phyloP scores from a whole-genome alignment of 1,140 invertebrate genomes.

The Batillaria attramentaria region DNA sequence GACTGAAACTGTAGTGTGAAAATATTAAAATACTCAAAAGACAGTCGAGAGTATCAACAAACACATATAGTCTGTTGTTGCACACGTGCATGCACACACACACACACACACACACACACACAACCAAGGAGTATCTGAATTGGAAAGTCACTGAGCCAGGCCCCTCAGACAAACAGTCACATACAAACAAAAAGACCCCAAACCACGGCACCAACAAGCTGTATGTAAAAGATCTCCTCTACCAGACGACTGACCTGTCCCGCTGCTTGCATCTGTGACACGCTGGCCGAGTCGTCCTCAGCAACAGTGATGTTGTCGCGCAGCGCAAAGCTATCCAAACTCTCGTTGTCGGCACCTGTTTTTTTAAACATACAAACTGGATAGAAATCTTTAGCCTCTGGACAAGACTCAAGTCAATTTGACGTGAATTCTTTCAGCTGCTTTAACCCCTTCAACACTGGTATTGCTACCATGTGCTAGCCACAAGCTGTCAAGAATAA shows the following conservation, averaged over 20 bases:
- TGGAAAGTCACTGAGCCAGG: background rate
- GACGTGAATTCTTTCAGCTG: too few species aligned
- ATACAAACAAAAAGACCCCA: background rate
- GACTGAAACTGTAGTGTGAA: too few species aligned
- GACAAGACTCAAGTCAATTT: too few species aligned
- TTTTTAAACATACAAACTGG: background rate
- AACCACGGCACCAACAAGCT: background rate
- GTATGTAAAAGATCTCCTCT: too few species aligned
- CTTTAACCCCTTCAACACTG: too few species aligned
- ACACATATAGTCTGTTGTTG: background rate
- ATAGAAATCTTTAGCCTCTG: background rate
- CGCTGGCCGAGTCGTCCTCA: slow-evolving; percentile 48
- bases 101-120: slow-evolving; percentile 22
- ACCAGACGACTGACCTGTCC: slow-evolving; percentile 12
- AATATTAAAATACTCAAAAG: too few species aligned
- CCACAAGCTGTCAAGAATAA: too few species aligned
- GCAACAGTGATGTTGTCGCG: slow-evolving; percentile 55
- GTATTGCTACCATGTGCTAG: too few species aligned
- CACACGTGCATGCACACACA: background rate
- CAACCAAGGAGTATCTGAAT: background rate
- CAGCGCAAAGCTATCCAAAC: slow-evolving; percentile 57
- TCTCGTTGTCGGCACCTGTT: slow-evolving; percentile 60
- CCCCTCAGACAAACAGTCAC: background rate
- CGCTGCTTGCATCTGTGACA: background rate
- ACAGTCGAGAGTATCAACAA: too few species aligned